Percentiles rank a stretch among this genome's conserved stretches.
Conservation (phyloP, 2,113 vertebrate genomes). For the Sinocyclocheilus anophthalmus region DNA sequence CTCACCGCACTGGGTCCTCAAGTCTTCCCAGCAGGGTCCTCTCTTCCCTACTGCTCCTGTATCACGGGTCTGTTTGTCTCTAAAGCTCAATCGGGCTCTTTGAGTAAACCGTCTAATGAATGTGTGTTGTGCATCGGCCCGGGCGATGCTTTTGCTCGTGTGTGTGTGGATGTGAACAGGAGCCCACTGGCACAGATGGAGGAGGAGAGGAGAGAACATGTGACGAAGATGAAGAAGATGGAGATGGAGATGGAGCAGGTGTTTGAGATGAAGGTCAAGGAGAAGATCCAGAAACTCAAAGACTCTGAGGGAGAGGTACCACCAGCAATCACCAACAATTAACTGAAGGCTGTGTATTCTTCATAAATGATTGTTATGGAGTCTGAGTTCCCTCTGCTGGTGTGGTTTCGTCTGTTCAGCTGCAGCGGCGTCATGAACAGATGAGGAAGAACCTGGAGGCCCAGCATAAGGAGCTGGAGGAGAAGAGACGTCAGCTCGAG, state of each 20-base stretch:
- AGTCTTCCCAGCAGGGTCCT: constrained; percentile 7
- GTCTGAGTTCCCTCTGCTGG: not conserved
- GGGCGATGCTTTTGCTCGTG: not conserved
- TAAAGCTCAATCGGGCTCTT: not conserved
- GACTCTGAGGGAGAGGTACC: constrained; percentile 93
- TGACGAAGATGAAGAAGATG: constrained; percentile 97
- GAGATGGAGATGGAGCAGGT: constrained; percentile 98
- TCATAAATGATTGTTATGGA: not conserved
- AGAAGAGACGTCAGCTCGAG: constrained; percentile 89
- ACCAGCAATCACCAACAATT: not conserved
- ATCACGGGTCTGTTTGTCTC: constrained; percentile 3
- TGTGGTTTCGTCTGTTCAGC: constrained; percentile 66
- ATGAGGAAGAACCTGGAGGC: constrained; percentile 96
- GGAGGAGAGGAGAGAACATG: constrained; percentile 91
- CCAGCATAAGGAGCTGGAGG: constrained; percentile 91
- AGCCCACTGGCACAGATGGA: constrained; percentile 96
- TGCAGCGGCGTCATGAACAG: constrained; percentile 90
- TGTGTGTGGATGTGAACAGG: constrained; percentile 69
- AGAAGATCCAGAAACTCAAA: constrained; percentile 93
- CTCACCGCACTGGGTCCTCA: not conserved
- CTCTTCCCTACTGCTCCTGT: constrained; percentile 24
- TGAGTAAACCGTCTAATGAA: not conserved
- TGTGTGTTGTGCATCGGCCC: constrained; percentile 31
- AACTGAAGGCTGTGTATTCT: not conserved
- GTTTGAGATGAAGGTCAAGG: constrained; percentile 98